These are phyloP conservation scores for Actinia tenebrosa DNA, from an alignment of 64 coral and sea anemone genomes.

Conservation along the genomic window DNA sequence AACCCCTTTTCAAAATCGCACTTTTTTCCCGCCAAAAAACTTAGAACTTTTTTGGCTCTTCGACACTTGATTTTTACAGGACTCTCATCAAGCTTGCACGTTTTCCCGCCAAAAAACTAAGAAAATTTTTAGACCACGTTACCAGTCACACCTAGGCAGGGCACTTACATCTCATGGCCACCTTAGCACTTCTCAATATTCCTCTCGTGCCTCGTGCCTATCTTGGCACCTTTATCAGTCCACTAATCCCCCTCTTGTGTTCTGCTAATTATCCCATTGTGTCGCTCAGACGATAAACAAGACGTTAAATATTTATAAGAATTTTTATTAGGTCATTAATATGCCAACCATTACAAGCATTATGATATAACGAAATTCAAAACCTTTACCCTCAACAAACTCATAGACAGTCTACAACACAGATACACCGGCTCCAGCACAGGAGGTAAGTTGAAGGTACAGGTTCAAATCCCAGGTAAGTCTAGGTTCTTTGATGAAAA, in stretches of 20 bases:
- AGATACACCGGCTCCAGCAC: no score
- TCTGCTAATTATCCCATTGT: not conserved
- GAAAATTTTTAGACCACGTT: not conserved
- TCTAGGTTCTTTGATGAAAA: not conserved
- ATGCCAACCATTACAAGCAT: not conserved
- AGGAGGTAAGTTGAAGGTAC: no score
- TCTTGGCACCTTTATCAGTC: not conserved
- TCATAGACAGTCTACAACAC: not conserved
- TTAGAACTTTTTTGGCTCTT: not conserved
- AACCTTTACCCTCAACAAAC: not conserved
- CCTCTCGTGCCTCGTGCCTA: not conserved
- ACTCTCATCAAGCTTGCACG: not conserved
- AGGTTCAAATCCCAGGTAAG: no score
- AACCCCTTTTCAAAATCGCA: not conserved
- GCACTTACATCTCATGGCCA: not conserved
- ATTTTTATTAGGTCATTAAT: conserved; percentile 6
- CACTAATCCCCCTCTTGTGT: not conserved
- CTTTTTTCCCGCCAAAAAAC: conserved; percentile 8
- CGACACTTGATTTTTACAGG: no score
- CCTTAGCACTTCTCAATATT: not conserved
- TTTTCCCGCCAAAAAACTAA: not conserved
- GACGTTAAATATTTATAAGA: not conserved
- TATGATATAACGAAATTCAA: not conserved
- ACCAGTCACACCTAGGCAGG: not conserved
- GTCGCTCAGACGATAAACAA: not conserved